phyloP scores from a whole-genome alignment of 2,888 invertebrate genomes.

The Acronicta psi region DNA sequence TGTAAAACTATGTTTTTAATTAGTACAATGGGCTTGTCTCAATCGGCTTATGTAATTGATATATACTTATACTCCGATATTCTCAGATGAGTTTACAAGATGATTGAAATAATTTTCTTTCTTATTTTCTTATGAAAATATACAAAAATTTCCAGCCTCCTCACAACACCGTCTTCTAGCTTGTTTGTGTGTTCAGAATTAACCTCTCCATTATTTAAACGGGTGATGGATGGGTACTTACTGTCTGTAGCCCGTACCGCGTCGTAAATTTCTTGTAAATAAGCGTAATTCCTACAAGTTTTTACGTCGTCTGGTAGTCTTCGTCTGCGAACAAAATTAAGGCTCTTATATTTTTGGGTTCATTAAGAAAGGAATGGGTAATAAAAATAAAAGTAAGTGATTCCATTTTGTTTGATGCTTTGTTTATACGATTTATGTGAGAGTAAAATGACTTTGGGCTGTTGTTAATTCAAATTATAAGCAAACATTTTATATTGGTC shows the following conservation, averaged over 20 bases:
- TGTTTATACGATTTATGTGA: conserved; percentile 4
- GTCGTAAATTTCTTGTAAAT: conserved; percentile 93
- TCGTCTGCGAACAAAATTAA: conserved; percentile 81
- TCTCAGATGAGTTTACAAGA: too few relatives aligned
- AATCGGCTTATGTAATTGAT: too few relatives aligned
- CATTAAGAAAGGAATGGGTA: conserved; percentile 29
- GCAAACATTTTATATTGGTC: too few relatives aligned
- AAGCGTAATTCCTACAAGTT: conserved; percentile 91
- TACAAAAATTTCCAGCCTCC: neutral
- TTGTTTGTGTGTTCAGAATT: conserved; percentile 18
- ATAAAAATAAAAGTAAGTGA: conserved; percentile 32
- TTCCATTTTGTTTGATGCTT: conserved; percentile 29
- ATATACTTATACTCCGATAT: too few relatives aligned
- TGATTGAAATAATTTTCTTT: too few relatives aligned
- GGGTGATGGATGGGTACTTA: conserved; percentile 76
- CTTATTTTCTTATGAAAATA: neutral
- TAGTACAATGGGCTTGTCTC: too few relatives aligned
- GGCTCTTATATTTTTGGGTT: conserved; percentile 27
- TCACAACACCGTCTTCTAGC: conserved; percentile 14
- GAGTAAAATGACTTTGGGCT: neutral
- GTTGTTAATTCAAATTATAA: neutral
- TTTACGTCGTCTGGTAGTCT: conserved; percentile 90
- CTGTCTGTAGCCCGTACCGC: conserved; percentile 90
- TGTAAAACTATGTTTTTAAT: too few relatives aligned
- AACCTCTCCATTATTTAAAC: conserved; percentile 44